Evolutionary conservation across 2,888 invertebrate genomes (phyloP), one percentile per base, ranked within the genome.

Genomic region (Willowsia nigromaculata): DNA sequence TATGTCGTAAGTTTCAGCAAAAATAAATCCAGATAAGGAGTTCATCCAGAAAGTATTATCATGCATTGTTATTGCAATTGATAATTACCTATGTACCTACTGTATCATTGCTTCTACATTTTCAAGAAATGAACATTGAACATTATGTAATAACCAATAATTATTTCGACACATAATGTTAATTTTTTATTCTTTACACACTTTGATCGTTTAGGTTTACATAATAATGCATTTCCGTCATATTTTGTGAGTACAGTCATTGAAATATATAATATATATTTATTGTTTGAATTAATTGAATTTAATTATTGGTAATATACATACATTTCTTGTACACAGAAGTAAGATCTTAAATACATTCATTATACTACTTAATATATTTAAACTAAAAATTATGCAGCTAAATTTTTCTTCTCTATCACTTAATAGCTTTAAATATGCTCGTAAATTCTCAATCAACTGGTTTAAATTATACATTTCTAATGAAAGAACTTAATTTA

Each of bases 191-290:
- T 68, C 43, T 78, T 86, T 86, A 85, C 74, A 85, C 25, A n/a
- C 25, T 62, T 83, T 53, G 6, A 40, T 84, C 40, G 30, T 18
- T 56, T 76, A 84, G 74, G 40, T 71, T 71, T 43, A 84, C 71
- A 74, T 33, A 37, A 37, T 74, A 40, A 71, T 43, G 5, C 22
- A 33, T 71, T 40, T 59, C 50, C 47, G 30, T 81, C 40, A 37
- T 81, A 80, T 80, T 47, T 40, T 40, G 84, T 84, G 84, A 84
- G 84, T 84, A 84, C 84, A 84, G 84, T 84, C 84, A 84, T 84
- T 74, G 84, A 53, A 84, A 84, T 83, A 82, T 82, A 71, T 74
- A 43, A 30, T 18, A 65, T 65, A 65, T 65, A 65, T 65, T 5
- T 65, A 65, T 27, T 18, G 15, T 33, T 56, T 65, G 25, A 27